Evolutionary conservation across 2,113 vertebrate genomes (phyloP).

Genomic region (Brachionichthys hirsutus): DNA sequence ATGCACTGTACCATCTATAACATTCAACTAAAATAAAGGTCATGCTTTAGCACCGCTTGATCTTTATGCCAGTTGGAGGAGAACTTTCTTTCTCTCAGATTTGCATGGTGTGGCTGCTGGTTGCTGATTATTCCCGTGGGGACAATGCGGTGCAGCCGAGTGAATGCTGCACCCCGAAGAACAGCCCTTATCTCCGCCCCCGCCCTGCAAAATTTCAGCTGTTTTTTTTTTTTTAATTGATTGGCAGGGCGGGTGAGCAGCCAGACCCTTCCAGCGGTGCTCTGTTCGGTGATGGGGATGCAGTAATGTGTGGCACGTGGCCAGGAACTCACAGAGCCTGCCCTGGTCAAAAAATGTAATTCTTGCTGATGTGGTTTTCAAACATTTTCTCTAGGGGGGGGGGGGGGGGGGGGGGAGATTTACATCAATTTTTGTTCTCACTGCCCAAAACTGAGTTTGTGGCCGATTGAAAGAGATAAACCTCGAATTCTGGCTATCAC

Average conservation of each 20-base stretch:
- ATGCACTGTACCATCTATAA: slow-evolving; percentile 19
- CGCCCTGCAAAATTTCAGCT: slow-evolving; percentile 73
- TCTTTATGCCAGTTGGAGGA: slow-evolving; percentile 36
- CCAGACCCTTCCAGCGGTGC: slow-evolving; percentile 63
- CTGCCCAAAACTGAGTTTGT: slow-evolving; percentile 37
- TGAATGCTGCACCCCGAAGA: slow-evolving; percentile 61
- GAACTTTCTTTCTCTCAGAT: slow-evolving; percentile 33
- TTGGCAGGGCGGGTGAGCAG: slow-evolving; percentile 65
- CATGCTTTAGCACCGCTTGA: slow-evolving; percentile 19
- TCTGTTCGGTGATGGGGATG: slow-evolving; percentile 58
- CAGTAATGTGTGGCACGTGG: slow-evolving; percentile 60
- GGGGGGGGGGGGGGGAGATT: too few relatives aligned
- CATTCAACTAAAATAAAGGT: slow-evolving; percentile 27
- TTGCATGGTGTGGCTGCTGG: slow-evolving; percentile 42
- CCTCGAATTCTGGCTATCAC: slow-evolving; percentile 37
- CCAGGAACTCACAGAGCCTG: slow-evolving; percentile 43
- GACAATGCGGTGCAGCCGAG: slow-evolving; percentile 62
- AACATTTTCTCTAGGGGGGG: slow-evolving; percentile 42
- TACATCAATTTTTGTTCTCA: slow-evolving; percentile 41
- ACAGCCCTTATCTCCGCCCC: slow-evolving; percentile 70
- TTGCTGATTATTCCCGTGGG: slow-evolving; percentile 57
- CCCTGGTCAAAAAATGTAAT: slow-evolving; percentile 59
- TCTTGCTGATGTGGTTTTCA: slow-evolving; percentile 45
- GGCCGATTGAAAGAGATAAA: slow-evolving; percentile 41
- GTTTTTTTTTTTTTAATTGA: slow-evolving; percentile 74